Percentiles rank a stretch among this genome's conserved stretches.
Conservation (phyloP, 2,888 invertebrate genomes). For the Rhagium mordax region DNA sequence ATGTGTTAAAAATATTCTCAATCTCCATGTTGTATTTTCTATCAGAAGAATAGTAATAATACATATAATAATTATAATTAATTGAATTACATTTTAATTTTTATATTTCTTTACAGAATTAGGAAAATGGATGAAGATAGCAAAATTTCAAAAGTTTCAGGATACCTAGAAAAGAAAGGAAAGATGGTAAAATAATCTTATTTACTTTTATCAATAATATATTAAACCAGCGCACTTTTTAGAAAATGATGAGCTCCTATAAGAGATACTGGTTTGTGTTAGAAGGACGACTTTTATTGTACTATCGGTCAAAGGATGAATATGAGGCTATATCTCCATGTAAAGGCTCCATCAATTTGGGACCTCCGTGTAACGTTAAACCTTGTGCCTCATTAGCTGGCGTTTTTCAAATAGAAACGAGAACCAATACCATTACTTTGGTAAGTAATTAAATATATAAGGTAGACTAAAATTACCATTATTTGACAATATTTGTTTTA, state of each 20-base stretch:
- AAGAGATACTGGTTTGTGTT: constrained; percentile 74
- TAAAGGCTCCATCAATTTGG: constrained; percentile 72
- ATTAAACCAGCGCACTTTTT: constrained; percentile 43
- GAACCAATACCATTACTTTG: constrained; percentile 69
- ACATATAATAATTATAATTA: too few species aligned
- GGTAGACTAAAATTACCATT: not conserved
- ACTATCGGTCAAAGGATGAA: constrained; percentile 72
- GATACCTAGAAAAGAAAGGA: constrained; percentile 72
- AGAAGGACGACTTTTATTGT: constrained; percentile 71
- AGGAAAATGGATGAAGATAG: constrained; percentile 15
- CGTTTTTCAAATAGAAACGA: constrained; percentile 69
- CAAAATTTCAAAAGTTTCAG: constrained; percentile 66
- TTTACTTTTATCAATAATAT: not conserved
- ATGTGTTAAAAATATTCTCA: too few species aligned
- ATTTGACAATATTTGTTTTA: too few species aligned
- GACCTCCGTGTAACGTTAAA: constrained; percentile 69
- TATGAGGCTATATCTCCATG: constrained; percentile 72
- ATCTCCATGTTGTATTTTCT: too few species aligned
- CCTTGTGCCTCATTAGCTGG: constrained; percentile 62
- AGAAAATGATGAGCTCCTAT: constrained; percentile 71
- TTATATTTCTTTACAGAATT: constrained; percentile 9
- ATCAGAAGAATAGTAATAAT: too few species aligned
- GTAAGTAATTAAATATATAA: constrained; percentile 60
- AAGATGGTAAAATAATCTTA: constrained; percentile 67
- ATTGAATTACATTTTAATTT: too few species aligned